Base-by-base conservation (phyloP, 1,140 invertebrate genomes). In the Zaprionus davidi region DNA sequence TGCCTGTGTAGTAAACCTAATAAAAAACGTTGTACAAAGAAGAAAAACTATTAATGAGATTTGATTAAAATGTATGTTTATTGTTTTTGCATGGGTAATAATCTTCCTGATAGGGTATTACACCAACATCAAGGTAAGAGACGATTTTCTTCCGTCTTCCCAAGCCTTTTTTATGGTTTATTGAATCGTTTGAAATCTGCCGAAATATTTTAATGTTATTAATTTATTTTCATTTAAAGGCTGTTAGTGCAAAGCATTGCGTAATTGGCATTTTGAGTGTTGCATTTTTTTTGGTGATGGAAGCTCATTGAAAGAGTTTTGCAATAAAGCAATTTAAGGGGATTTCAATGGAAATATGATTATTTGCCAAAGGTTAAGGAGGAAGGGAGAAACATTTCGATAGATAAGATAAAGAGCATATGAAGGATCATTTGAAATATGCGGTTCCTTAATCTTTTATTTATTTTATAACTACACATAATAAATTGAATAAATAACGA, bases 131-230 rank as follows among this genome's bases (percentile, higher is more conserved):
- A 34, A 34, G 31, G 31, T n/a, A n/a, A 9, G 20, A 17, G 3
- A 28, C 26, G 53, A 22, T 44, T 24, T 11, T n/a, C 38, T 58
- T 15, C 46, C 13, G 15, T n/a, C 22, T 71, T 49, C 36, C 15
- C 11, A 7, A 5, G n/a, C 17, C 58, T 56, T 24, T 49, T 51
- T 51, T 22, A 22, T 51, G 46, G 46, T 22, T 49, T 20, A 17
- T 66, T 53, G 26, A 1, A 20, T 34, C 51, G 31, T 81, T 80
- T 79, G 65, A 82, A 65, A 73, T 68, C 24, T 65, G 77, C 82
- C 76, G 82, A 85, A 82, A 79, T 79, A 80, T 87, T 82, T 86
- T 79, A 87, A 86, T 86, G 77, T 77, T 82, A 86, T 86, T 87
- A 71, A 77, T 78, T 78, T 78, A 82, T 79, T 82, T 70, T 67